Evolutionary conservation across 2,888 invertebrate species (phyloP).

Genomic region (Halictus ligatus): DNA sequence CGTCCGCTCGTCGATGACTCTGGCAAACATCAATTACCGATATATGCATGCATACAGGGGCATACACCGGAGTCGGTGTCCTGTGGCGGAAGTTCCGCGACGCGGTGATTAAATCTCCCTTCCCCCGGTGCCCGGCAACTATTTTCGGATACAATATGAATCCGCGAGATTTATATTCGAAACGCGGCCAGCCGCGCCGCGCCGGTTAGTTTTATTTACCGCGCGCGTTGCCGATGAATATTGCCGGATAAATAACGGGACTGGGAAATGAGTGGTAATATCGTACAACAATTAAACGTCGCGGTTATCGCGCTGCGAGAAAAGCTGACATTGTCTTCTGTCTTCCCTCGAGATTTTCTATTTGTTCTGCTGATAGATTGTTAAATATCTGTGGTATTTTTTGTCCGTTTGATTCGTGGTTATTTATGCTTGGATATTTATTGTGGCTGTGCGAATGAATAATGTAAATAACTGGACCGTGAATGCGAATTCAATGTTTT

Average conservation of each 20-base stretch:
- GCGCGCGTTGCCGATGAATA: not conserved
- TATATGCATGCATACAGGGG: not conserved
- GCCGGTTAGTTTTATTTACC: conserved; percentile 2
- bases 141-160: conserved; percentile 30
- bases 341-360: too few relatives aligned
- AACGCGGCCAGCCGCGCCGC: not conserved
- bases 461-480: too few relatives aligned
- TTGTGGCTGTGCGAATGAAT: too few relatives aligned
- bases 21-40: conserved; percentile 12
- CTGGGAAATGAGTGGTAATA: not conserved
- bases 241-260: not conserved
- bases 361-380: too few relatives aligned
- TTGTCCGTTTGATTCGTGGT: too few relatives aligned
- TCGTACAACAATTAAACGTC: not conserved
- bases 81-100: not conserved
- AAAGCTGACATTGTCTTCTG: too few relatives aligned
- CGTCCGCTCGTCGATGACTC: conserved; percentile 21
- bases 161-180: conserved; percentile 26
- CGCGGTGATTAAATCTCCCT: conserved; percentile 11
- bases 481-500: too few relatives aligned
- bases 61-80: not conserved
- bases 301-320: not conserved
- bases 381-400: too few relatives aligned
- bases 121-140: conserved; percentile 8
- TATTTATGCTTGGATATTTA: too few relatives aligned